A percentile compares a stretch with the other conserved stretches of the same genome.
phyloP scores from a whole-genome alignment of 2,888 invertebrate species.

The Agonopterix alstromeriana region DNA sequence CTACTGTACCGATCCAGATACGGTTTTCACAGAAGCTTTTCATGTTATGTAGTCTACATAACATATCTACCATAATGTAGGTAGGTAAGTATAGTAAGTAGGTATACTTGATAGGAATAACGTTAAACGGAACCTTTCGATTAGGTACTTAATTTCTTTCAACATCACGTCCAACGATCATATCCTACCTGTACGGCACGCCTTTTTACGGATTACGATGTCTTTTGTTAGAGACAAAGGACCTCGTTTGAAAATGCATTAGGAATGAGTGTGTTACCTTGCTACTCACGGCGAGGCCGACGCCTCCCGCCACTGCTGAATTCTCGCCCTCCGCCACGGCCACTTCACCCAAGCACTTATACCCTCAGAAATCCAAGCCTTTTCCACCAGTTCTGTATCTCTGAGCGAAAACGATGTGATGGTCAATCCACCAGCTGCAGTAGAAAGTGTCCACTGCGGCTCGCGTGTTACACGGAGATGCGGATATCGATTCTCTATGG shows the following conservation, averaged over 20 bases:
- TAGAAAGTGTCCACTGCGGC: not conserved
- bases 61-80: too few relatives aligned
- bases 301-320: constrained; percentile 61
- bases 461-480: constrained; percentile 1
- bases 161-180: too few relatives aligned
- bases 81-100: too few relatives aligned
- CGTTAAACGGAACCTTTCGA: too few relatives aligned
- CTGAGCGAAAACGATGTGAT: not conserved
- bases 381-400: not conserved
- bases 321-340: constrained; percentile 67
- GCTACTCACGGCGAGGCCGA: constrained; percentile 73
- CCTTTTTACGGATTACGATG: too few relatives aligned
- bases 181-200: too few relatives aligned
- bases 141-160: too few relatives aligned
- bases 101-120: too few relatives aligned
- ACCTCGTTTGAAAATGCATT: not conserved
- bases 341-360: constrained; percentile 34
- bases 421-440: not conserved
- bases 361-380: constrained; percentile 12
- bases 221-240: too few relatives aligned
- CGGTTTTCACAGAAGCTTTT: too few relatives aligned
- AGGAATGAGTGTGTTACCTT: constrained; percentile 38
- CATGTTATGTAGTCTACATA: too few relatives aligned
- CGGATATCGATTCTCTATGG: constrained; percentile 3
- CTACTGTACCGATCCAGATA: too few relatives aligned